Evolutionary conservation across 2,797 vertebrate genomes (phyloP).

Genomic region (Synanceia verrucosa): DNA sequence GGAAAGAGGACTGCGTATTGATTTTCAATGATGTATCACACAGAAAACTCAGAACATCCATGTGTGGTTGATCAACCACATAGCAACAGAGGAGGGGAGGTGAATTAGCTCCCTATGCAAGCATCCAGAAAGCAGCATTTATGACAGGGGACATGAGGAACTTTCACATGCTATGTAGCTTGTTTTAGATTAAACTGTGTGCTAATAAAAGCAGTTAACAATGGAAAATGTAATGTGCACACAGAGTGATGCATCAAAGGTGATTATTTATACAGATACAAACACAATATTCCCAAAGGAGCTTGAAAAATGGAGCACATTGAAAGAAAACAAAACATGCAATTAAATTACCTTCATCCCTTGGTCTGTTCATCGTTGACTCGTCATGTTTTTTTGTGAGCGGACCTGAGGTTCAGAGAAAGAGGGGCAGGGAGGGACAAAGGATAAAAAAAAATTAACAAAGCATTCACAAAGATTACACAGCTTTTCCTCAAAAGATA

Average conservation of each 20-base stretch:
- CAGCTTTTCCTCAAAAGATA: slow-evolving; percentile 52
- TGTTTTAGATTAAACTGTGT: slow-evolving; percentile 24
- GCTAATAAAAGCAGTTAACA: slow-evolving; percentile 40
- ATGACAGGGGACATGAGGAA: slow-evolving; percentile 22
- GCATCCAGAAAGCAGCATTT: slow-evolving; percentile 28
- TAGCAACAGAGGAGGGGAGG: slow-evolving; percentile 40
- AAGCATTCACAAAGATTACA: slow-evolving; percentile 55
- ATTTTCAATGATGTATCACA: slow-evolving; percentile 56
- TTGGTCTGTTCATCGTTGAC: slow-evolving; percentile 90
- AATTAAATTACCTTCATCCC: slow-evolving; percentile 94
- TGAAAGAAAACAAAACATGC: slow-evolving; percentile 69
- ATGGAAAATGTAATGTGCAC: slow-evolving; percentile 28
- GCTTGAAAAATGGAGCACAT: slow-evolving; percentile 65
- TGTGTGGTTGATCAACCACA: slow-evolving; percentile 58
- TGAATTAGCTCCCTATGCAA: slow-evolving; percentile 41
- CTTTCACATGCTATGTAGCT: slow-evolving; percentile 22
- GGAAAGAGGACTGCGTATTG: slow-evolving; percentile 50
- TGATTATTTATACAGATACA: slow-evolving; percentile 56
- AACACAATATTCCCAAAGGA: slow-evolving; percentile 49
- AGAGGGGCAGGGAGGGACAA: slow-evolving; percentile 79
- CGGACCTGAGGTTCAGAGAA: slow-evolving; percentile 89
- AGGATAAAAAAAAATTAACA: slow-evolving; percentile 73
- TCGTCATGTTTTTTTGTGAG: slow-evolving; percentile 96
- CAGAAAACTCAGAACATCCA: slow-evolving; percentile 53
- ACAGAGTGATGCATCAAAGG: slow-evolving; percentile 33